Base-by-base conservation (phyloP, 2,113 vertebrate genomes). In the Trogon surrucura region DNA sequence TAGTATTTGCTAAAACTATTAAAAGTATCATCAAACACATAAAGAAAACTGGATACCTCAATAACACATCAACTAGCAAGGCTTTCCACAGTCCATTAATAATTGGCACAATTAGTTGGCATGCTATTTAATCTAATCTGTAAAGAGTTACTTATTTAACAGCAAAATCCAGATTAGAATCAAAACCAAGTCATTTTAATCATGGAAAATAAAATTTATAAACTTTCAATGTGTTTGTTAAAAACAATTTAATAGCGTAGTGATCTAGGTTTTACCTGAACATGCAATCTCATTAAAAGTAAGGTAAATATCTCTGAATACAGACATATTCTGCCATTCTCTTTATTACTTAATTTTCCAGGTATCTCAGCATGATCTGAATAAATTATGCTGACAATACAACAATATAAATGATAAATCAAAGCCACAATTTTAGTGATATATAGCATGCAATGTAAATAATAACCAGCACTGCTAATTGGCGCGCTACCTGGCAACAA, bases 361-460 rank as follows among this genome's bases (percentile, higher is more conserved):
- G 97, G 98, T 98, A 98, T 98, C 98, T 97, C 97, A 97, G 98
- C 97, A 97, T 97, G 97, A 98, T 98, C 97, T 97, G 98, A 98
- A 99, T 99, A 99, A 99, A 99, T 99, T 99, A 99, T 98, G 97
- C 96, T 97, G 97, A 98, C 98, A 98, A 98, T 97, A 97, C 97
- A 97, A 98, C 98, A 98, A 97, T 97, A 97, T 96, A 97, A 97
- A 98, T 98, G 98, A 99, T 98, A 98, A 98, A 99, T 99, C 98
- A 98, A 98, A 97, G 97, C 74, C 93, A 98, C 96, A 97, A 98
- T 98, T 98, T 98, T 98, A 96, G 98, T 99, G 98, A 99, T 99
- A 97, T 98, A 99, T 99, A 98, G 98, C 97, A 97, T 81, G 96
- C 98, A 98, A 99, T 99, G 98, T 99, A 99, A 99, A 99, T 99